Conservation (phyloP, 2,888 invertebrate species). For the Papilio gigon region DNA sequence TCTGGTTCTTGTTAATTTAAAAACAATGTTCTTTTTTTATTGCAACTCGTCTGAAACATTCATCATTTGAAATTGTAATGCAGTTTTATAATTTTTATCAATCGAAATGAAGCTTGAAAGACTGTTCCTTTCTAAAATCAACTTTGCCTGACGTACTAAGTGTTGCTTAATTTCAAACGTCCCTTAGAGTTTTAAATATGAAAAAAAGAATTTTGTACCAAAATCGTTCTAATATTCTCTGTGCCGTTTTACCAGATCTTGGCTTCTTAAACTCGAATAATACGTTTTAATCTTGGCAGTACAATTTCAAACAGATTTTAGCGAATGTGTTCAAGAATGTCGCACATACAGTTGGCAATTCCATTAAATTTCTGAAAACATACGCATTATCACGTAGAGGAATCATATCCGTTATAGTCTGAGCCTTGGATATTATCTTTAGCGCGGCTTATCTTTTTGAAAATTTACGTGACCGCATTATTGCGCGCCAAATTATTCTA, state of each 20-base stretch:
- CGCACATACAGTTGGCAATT: conserved; percentile 16
- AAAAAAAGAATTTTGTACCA: no score
- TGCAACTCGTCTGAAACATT: neutral
- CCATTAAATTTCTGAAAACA: conserved; percentile 39
- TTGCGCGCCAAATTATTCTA: conserved; percentile 39
- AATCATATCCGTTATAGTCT: conserved; percentile 38
- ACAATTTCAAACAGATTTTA: neutral
- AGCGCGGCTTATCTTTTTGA: conserved; percentile 39
- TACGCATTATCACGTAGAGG: conserved; percentile 36
- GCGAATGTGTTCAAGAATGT: conserved; percentile 16
- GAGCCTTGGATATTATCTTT: conserved; percentile 41
- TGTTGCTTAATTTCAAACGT: no score
- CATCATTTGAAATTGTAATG: neutral
- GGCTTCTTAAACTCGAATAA: conserved; percentile 8
- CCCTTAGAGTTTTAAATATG: no score
- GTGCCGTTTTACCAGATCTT: neutral
- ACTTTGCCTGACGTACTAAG: no score
- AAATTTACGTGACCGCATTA: conserved; percentile 42
- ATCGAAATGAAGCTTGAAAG: neutral
- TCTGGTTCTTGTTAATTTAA: conserved; percentile 10
- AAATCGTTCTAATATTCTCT: no score
- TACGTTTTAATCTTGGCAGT: conserved; percentile 5
- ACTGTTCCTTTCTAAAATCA: neutral
- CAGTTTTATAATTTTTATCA: neutral
- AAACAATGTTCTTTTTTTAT: conserved; percentile 1